These are phyloP conservation scores for Laticauda laticaudata DNA, from an alignment of 2,113 vertebrate species.

Conservation along the genomic window DNA sequence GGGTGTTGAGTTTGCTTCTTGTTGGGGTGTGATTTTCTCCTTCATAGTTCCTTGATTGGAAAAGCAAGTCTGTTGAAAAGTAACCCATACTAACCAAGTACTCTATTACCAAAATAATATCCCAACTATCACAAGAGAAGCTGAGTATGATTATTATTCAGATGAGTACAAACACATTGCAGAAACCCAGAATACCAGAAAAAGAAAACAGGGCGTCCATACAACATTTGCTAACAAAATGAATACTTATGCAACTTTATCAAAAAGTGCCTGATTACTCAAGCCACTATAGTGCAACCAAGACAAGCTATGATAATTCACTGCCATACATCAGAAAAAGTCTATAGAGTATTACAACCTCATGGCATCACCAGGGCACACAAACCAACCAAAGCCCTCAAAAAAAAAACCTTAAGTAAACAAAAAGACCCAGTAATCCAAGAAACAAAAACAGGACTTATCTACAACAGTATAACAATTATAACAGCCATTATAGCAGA, in stretches of 20 bases:
- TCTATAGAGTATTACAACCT: neutral
- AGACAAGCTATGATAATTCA: neutral
- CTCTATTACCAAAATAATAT: neutral
- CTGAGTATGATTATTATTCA: neutral
- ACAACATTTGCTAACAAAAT: neutral
- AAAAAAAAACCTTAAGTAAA: neutral
- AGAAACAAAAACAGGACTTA: neutral
- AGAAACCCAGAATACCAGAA: neutral
- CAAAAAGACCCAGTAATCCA: neutral
- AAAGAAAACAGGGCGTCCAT: neutral
- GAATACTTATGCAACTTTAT: neutral
- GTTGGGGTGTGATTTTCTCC: neutral
- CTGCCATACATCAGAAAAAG: too few relatives aligned
- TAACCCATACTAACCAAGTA: neutral
- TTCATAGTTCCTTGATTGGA: neutral
- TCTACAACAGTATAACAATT: neutral
- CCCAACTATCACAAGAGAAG: neutral
- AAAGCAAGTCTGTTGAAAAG: neutral
- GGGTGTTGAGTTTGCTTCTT: neutral
- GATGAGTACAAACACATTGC: neutral
- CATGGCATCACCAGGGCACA: neutral
- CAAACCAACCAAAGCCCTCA: neutral
- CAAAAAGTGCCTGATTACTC: neutral
- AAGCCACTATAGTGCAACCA: neutral
- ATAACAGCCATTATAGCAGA: neutral